phyloP scores from a whole-genome alignment of 2,113 vertebrate species.

The Cottus gobio region DNA sequence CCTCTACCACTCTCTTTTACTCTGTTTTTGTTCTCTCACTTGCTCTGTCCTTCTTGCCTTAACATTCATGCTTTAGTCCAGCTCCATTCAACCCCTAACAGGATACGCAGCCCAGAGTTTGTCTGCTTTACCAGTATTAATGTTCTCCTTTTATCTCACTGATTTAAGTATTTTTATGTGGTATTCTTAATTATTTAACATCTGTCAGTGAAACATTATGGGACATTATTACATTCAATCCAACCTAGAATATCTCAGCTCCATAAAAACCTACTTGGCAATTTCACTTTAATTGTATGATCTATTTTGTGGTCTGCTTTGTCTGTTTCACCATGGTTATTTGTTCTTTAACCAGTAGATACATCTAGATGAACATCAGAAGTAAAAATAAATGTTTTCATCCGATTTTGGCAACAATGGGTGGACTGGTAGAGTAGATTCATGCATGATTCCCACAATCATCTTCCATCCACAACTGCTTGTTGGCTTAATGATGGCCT shows the following conservation, averaged over 20 bases:
- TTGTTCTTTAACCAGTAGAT: background rate
- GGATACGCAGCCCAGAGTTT: background rate
- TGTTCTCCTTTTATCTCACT: background rate
- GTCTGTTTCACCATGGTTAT: background rate
- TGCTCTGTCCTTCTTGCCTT: constrained; percentile 29
- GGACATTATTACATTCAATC: background rate
- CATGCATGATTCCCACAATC: background rate
- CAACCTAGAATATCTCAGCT: too few species aligned
- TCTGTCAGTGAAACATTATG: background rate
- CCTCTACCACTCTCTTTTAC: constrained; percentile 17
- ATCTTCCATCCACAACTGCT: background rate
- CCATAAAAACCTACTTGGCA: too few species aligned
- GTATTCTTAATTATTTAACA: background rate
- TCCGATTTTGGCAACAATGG: background rate
- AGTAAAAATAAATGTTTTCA: background rate
- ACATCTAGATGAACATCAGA: background rate
- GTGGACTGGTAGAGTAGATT: background rate
- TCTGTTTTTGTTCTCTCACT: constrained; percentile 47
- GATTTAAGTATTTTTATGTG: background rate
- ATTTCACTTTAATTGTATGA: background rate
- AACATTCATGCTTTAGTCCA: constrained; percentile 5
- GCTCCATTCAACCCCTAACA: constrained; percentile 10
- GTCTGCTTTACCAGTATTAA: constrained; percentile 8
- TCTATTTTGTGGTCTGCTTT: background rate
- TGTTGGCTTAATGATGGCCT: background rate